phyloP scores from a whole-genome alignment of 2,113 vertebrate species.

The Crotalus helleri region DNA sequence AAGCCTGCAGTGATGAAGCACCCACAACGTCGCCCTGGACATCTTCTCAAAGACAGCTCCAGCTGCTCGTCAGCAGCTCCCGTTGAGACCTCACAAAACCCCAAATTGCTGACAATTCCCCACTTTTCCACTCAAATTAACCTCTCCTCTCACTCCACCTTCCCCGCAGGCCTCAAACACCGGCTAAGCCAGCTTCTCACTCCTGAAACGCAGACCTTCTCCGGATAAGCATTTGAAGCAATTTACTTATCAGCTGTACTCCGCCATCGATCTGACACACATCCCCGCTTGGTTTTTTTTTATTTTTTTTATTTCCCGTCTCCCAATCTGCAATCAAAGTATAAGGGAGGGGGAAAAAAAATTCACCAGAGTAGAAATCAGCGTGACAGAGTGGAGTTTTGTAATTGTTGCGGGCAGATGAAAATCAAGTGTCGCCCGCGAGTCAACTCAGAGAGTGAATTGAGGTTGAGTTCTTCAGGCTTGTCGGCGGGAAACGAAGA shows the following conservation, averaged over 20 bases:
- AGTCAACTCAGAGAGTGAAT: neutral
- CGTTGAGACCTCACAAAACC: neutral
- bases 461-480: neutral
- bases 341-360: neutral
- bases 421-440: neutral
- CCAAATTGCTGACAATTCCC: neutral
- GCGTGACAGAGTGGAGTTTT: neutral
- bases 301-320: neutral
- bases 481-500: neutral
- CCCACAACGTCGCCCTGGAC: no score
- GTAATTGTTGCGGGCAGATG: conserved; percentile 27
- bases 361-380: conserved; percentile 26
- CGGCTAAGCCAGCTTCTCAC: accelerated
- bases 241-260: conserved; percentile 28
- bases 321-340: conserved; percentile 20
- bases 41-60: neutral
- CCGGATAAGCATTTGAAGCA: conserved; percentile 17
- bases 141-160: neutral
- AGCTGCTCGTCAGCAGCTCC: neutral
- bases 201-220: neutral
- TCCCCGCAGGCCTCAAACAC: neutral
- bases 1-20: neutral
- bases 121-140: neutral
- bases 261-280: conserved; percentile 19
- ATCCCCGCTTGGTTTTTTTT: neutral